Evolutionary conservation across 2,797 vertebrate species (phyloP).

Genomic region (Siniperca obscura): DNA sequence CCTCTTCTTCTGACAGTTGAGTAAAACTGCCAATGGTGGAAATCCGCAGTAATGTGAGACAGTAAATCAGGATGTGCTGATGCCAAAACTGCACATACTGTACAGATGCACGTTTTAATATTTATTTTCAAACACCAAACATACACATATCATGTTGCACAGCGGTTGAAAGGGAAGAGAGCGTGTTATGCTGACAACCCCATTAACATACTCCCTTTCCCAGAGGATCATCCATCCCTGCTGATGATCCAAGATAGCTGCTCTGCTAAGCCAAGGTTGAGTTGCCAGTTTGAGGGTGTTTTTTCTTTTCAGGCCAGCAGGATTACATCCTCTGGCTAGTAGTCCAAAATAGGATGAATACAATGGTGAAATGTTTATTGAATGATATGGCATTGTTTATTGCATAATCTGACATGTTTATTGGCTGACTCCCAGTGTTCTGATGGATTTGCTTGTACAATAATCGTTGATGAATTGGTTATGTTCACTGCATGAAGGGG

Average conservation of each 20-base stretch:
- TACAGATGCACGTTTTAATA: neutral
- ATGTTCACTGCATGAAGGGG: neutral
- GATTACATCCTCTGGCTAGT: slow-evolving; percentile 34
- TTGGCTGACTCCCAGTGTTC: slow-evolving; percentile 29
- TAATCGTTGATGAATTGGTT: slow-evolving; percentile 30
- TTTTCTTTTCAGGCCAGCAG: slow-evolving; percentile 50
- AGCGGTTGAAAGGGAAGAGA: slow-evolving; percentile 17
- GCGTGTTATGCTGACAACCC: slow-evolving; percentile 44
- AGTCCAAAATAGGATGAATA: slow-evolving; percentile 40
- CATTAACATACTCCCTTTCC: slow-evolving; percentile 62
- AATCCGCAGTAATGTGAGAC: slow-evolving; percentile 28
- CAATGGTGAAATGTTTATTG: slow-evolving; percentile 48
- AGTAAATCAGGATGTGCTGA: slow-evolving; percentile 36
- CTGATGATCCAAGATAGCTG: slow-evolving; percentile 43
- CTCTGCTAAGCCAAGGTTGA: slow-evolving; percentile 44
- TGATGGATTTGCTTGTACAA: slow-evolving; percentile 31
- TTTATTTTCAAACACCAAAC: slow-evolving; percentile 31
- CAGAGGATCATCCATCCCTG: slow-evolving; percentile 57
- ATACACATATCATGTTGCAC: slow-evolving; percentile 30
- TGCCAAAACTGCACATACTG: slow-evolving; percentile 21
- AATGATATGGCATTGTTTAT: slow-evolving; percentile 53
- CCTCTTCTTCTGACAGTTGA: slow-evolving; percentile 11
- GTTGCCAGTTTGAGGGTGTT: slow-evolving; percentile 67
- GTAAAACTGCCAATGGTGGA: slow-evolving; percentile 18
- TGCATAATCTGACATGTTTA: slow-evolving; percentile 57